Evolutionary conservation across 2,797 vertebrate genomes (phyloP), one percentile per base, ranked within the genome.

Genomic region (Aotus griseimembra): DNA sequence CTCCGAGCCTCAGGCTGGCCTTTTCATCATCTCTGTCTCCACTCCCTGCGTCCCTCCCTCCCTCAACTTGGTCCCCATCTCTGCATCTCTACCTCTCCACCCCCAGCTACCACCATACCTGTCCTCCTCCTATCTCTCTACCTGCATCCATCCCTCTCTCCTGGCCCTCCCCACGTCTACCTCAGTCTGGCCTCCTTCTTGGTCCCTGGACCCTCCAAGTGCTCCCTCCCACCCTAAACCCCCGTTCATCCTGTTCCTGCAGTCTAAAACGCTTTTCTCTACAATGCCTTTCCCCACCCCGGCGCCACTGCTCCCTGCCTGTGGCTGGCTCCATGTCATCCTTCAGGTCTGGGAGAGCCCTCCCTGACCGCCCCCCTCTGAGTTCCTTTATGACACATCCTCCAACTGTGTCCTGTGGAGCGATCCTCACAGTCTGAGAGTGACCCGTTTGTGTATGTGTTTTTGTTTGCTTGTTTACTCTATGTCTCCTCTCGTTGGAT

Each of bases 221-320:
- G 44, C 73, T 64, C 64, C 52, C 52, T 30, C 30, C 55, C 70
- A 41, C 48, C 24, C 30, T 61, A 10, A 73, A 36, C 44, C 15
- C 4, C 46, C 19, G n/a, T 50, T 76, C 36, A 8, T 33, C n/a
- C 75, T 55, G 19, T 82, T 88, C 73, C 93, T 19, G 4, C 17
- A 3, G 5, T 44, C 72, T 44, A 9, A 41, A 57, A 64, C 81
- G 93, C 83, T 83, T 88, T 97, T 85, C 93, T 39, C 64, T 48
- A 12, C 41, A 48, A 58, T 84, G 94, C 88, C 83, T 88, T 95
- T 83, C 93, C 88, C 52, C 26, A n/a, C 67, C 89, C 41, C 39
- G 39, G 13, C 24, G n/a, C 26, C n/a, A 26, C 86, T 46, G 15
- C 61, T 64, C 11, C 0, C 55, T 36, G n/a, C 20, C 30, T 5